Base-by-base conservation (phyloP, 92 coral and sea anemone species). In the Montipora capitata region DNA sequence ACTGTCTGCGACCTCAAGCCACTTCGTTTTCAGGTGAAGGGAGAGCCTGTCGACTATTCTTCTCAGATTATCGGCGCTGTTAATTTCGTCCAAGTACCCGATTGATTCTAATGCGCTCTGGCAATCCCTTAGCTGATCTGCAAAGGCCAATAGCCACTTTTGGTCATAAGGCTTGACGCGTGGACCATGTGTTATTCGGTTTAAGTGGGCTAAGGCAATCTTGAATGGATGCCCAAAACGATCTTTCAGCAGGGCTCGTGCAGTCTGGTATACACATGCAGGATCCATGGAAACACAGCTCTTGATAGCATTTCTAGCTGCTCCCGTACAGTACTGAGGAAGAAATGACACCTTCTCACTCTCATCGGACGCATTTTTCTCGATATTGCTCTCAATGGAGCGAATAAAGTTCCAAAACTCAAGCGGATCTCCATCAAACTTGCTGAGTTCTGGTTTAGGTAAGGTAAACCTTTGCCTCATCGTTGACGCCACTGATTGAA, bases 161-260 rank as follows among this genome's bases (percentile, higher is more conserved):
- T 44, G 65, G 49, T 91, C 92, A 1, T 52, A 40, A 3, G 87
- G 12, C 85, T 91, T 91, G 15, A 91, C 39, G 16, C 71, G 73
- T 10, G 89, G 92, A 2, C 94, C 90, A 20, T 89, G 72, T 27
- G 87, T 85, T 38, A 89, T n/a, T 35, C 84, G 57, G 15, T 40
- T 71, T 48, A 92, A 65, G 52, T 52, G 45, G 17, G 79, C 80
- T 5, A 62, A 7, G 8, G 93, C 87, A 38, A 92, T 92, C 12
- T 68, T 70, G 49, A 80, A 59, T n/a, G 87, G 83, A 40, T 81
- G 71, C 5, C 94, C 94, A 59, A 92, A 92, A 35, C 95, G 79
- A 49, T 84, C 93, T 62, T 75, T 49, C 40, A 89, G 82, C 17
- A 84, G 20, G 4, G 85, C 52, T 18, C 93, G 49, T 10, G 93